Evolutionary conservation across 2,888 invertebrate genomes (phyloP).

Genomic region (Dasysyrphus albostriatus): DNA sequence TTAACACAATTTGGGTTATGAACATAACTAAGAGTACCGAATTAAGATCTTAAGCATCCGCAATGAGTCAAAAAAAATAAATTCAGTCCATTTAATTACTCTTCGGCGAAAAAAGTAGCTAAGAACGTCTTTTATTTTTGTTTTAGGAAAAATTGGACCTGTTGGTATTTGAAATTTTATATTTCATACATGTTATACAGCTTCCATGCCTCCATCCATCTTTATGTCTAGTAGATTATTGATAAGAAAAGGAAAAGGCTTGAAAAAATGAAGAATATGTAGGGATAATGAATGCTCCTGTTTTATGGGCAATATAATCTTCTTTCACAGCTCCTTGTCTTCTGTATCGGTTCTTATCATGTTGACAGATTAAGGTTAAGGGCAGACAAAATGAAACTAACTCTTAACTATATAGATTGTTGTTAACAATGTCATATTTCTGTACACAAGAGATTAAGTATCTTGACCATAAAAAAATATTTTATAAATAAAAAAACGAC

Average conservation of each 20-base stretch:
- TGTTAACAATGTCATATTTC: conserved; percentile 17
- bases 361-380: conserved; percentile 28
- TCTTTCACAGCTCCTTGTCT: conserved; percentile 62
- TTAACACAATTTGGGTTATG: conserved; percentile 6
- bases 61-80: not conserved
- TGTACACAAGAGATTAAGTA: not conserved
- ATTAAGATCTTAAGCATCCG: conserved; percentile 17
- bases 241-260: not conserved
- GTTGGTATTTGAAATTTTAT: not conserved
- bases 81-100: conserved; percentile 5
- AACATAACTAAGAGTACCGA: not conserved
- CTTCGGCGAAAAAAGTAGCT: not conserved
- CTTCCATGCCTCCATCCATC: not conserved
- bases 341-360: conserved; percentile 27
- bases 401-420: not conserved
- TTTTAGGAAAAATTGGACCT: not conserved
- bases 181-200: not conserved
- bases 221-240: not conserved
- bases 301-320: conserved; percentile 64
- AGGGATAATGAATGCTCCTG: conserved; percentile 44
- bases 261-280: not conserved
- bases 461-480: not conserved
- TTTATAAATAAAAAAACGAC: not conserved
- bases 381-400: conserved; percentile 8
- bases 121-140: not conserved